Percentiles rank a stretch among this genome's conserved stretches.
Conservation (phyloP, 92 coral and sea anemone species). For the Umimayanthus kanabou region DNA sequence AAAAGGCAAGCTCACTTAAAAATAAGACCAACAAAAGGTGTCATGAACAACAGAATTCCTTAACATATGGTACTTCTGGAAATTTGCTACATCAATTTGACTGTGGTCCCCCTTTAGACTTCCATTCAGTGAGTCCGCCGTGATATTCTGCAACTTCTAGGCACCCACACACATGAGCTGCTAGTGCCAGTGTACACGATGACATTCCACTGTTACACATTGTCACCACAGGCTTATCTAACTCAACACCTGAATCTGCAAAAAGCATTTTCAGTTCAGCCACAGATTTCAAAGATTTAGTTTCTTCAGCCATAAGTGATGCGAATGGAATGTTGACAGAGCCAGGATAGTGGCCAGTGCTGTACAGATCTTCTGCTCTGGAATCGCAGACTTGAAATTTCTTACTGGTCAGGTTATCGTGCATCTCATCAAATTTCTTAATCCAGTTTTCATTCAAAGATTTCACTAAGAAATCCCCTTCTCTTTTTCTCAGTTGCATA, state of each 20-base stretch:
- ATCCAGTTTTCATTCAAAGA: constrained; percentile 48
- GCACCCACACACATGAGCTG: constrained; percentile 73
- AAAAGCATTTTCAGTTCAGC: constrained; percentile 67
- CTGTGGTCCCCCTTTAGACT: not conserved
- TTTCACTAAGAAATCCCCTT: constrained; percentile 65
- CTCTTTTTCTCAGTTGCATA: constrained; percentile 64
- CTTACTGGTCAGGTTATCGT: constrained; percentile 44
- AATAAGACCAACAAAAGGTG: not conserved
- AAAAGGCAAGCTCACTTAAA: no score
- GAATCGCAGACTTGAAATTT: constrained; percentile 73
- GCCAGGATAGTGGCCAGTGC: constrained; percentile 78
- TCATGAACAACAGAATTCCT: no score
- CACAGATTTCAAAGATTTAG: constrained; percentile 49
- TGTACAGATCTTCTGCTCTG: constrained; percentile 9
- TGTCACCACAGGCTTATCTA: constrained; percentile 59
- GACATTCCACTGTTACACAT: constrained; percentile 83
- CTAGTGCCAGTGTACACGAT: constrained; percentile 65
- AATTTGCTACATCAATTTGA: constrained; percentile 30
- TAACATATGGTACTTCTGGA: not conserved
- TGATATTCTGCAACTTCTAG: constrained; percentile 58
- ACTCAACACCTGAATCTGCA: constrained; percentile 70
- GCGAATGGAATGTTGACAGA: constrained; percentile 66
- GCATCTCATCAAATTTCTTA: constrained; percentile 70
- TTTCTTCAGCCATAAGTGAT: constrained; percentile 54
- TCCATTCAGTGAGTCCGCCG: constrained; percentile 78